phyloP scores from a whole-genome alignment of 2,113 vertebrate species.

The Patagioenas fasciata region DNA sequence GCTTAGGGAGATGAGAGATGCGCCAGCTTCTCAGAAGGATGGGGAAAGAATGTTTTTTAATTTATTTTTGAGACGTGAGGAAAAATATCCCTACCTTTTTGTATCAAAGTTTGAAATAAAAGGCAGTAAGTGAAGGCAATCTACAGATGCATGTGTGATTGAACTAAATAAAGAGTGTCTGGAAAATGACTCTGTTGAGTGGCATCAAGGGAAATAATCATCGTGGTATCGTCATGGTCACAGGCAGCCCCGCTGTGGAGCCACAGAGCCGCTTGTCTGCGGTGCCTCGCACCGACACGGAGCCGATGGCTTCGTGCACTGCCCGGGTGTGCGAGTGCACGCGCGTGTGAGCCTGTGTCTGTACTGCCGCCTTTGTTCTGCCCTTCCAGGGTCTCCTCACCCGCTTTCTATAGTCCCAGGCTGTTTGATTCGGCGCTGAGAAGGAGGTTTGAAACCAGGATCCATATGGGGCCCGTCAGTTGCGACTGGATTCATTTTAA shows the following conservation, averaged over 20 bases:
- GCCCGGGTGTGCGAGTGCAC: not conserved
- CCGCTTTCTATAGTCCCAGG: not conserved
- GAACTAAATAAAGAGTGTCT: not conserved
- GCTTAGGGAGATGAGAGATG: constrained; percentile 63
- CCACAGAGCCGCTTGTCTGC: not conserved
- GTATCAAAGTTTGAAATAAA: constrained; percentile 11
- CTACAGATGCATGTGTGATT: not conserved
- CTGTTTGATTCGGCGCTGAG: constrained; percentile 1
- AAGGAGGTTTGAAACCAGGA: constrained; percentile 47
- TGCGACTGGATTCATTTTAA: constrained; percentile 67
- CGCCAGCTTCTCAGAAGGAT: not conserved
- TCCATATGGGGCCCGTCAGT: constrained; percentile 63
- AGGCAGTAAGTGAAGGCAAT: not conserved
- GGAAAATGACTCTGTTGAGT: not conserved
- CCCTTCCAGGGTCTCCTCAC: not conserved
- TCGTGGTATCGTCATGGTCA: not conserved
- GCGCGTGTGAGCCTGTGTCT: rapidly evolving
- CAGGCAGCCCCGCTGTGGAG: constrained; percentile 7
- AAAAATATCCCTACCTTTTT: not conserved
- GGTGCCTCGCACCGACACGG: rapidly evolving
- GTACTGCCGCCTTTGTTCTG: not conserved
- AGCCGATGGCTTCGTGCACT: not conserved
- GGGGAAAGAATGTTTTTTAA: not conserved
- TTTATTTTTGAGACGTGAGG: not conserved
- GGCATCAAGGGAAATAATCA: constrained; percentile 1